Evolutionary conservation across 2,888 invertebrate genomes (phyloP), one percentile per base, ranked within the genome.

Genomic region (Oscheius sp.): DNA sequence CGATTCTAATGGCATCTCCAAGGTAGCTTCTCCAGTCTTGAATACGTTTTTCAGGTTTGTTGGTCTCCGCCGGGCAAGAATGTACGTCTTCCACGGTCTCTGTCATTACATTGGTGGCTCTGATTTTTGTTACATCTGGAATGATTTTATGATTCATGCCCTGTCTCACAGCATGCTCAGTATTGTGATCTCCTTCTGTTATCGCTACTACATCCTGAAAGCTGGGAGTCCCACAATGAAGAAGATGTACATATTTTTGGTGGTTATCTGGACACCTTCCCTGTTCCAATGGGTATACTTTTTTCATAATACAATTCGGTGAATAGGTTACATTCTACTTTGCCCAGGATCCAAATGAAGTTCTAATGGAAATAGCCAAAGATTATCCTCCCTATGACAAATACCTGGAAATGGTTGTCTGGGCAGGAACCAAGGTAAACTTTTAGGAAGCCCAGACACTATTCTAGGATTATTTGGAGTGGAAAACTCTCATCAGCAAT

Each of bases 131-230:
- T 58, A 58, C 27, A 29, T 58, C 27, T 29, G 6, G 12, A 58
- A 58, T 18, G 58, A 58, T 27, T 29, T 58, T 9, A 29, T 58
- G 27, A 29, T 58, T 27, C 58, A 58, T 29, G 29, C 29, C 2
- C 58, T 58, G 29, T 13, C 53, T n/a, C 53, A 53, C 53, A 23
- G 53, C 25, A 21, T 53, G 23, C 53, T 53, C 18, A 23, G 23
- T 9, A 53, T 53, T 18, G 53, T 18, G 12, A 18, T 25, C 18
- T 53, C 53, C 1, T 53, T 53, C 53, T 53, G 53, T 18, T 53
- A 23, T 25, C 53, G 53, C 1, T 53, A 23, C 53, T 53, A 23
- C 53, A 25, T 53, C 18, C 53, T 53, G n/a, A 25, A 12, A 1
- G 25, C 21, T 12, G 23, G 25, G 18, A 53, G 18, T 25, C 16